Evolutionary conservation across 2,797 vertebrate genomes (phyloP), one percentile per base, ranked within the genome.

Genomic region (Arrhamphus sclerolepis): DNA sequence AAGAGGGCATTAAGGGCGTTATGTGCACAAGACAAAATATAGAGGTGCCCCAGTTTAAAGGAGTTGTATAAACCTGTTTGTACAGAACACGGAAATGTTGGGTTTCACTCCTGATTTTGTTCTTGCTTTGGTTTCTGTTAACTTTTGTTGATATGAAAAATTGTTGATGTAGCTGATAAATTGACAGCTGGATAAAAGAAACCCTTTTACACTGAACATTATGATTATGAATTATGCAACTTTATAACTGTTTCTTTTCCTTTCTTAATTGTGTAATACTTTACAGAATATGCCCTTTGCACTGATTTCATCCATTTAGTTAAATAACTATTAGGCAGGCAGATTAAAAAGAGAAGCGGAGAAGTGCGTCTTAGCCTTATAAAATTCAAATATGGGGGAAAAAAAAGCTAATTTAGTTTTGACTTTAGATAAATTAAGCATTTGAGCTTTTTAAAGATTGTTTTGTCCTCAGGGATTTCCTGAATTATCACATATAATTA

Each of bases 401-500:
- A 26, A 26, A 26, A 26, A 26, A 18, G 18, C 39, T 14, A 19
- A 57, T 43, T 39, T 49, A 16, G 38, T 22, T 50, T 52, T 46
- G 10, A 53, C 42, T 66, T 71, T 29, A 42, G 7, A 43, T 56
- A 5, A 66, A 69, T 51, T 49, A 8, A 56, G 51, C 16, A 47
- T 17, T 18, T 11, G 18, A 43, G 20, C 6, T 59, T 70, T 63
- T 29, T 58, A 13, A 2, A 59, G 26, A 20, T 52, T 62, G 60
- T 66, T 67, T 80, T 62, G 39, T 49, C 76, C 63, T 21, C 19
- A 46, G 53, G 62, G 55, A 60, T 55, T 66, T 75, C 52, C 53
- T 68, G 58, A 70, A 75, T 70, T 46, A 71, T 70, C 57, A 52
- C 48, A 61, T 48, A 64, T 70, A 70, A 72, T 84, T 58, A 61